A percentile compares a stretch with the other conserved stretches of the same genome.
Conservation (phyloP, 2,888 invertebrate genomes). For the Crematogaster levior region DNA sequence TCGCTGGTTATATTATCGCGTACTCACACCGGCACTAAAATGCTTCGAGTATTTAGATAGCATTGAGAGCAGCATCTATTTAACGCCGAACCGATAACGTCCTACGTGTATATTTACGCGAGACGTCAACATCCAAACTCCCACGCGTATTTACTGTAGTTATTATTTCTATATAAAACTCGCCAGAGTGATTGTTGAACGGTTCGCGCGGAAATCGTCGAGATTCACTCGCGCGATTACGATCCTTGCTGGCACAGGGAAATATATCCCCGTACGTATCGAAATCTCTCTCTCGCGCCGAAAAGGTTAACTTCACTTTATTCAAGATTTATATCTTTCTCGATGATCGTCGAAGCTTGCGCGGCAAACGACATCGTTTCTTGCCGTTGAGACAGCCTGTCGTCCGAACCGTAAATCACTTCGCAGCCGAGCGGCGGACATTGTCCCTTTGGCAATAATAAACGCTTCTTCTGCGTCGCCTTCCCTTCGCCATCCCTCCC, state of each 20-base stretch:
- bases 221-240: conserved; percentile 5
- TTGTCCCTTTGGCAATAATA: conserved; percentile 35
- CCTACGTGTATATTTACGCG: conserved; percentile 8
- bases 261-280: not conserved
- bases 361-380: conserved; percentile 39
- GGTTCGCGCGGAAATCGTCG: conserved; percentile 2
- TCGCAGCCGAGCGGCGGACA: conserved; percentile 17
- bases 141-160: not conserved
- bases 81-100: conserved; percentile 9
- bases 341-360: conserved; percentile 36
- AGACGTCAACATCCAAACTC: conserved; percentile 1
- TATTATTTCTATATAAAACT: not conserved
- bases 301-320: conserved; percentile 41
- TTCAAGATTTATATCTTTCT: conserved; percentile 45
- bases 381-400: conserved; percentile 25
- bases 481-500: not conserved
- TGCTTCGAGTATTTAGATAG: conserved; percentile 33
- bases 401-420: conserved; percentile 40
- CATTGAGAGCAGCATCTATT: conserved; percentile 27
- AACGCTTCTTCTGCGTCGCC: not conserved
- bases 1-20: conserved; percentile 16
- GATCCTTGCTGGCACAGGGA: not conserved
- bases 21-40: not conserved
- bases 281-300: conserved; percentile 13
- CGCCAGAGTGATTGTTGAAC: not conserved